Conservation (phyloP, 2,888 invertebrate genomes). For the Enoplolaimus lenunculus region DNA sequence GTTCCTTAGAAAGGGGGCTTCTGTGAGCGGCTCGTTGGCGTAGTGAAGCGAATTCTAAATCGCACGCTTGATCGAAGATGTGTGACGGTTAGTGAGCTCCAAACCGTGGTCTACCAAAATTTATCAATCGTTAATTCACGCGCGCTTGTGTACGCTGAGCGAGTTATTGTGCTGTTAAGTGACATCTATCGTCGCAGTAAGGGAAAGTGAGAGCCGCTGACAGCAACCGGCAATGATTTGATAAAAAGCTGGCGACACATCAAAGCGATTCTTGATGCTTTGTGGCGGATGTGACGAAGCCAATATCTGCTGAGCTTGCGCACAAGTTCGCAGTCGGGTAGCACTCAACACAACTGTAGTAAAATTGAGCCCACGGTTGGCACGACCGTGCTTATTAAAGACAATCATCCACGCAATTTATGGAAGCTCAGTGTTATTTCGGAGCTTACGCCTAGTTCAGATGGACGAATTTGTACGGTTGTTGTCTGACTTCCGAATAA, state of each 20-base stretch:
- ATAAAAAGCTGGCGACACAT: neutral
- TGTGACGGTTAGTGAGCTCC: neutral
- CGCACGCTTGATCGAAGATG: neutral
- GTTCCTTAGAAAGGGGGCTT: neutral
- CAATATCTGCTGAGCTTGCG: neutral
- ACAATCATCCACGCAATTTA: neutral
- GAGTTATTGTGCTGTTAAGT: neutral
- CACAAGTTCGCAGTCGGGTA: neutral
- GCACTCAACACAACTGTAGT: neutral
- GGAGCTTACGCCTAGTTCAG: neutral
- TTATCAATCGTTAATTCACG: neutral
- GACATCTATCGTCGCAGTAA: neutral
- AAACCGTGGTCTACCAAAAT: neutral
- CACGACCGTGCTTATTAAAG: neutral
- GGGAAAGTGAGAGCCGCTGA: neutral
- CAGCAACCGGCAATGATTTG: neutral
- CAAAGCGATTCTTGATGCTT: slow-evolving; percentile 1
- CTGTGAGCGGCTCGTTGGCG: neutral
- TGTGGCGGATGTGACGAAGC: neutral
- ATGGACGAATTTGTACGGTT: neutral
- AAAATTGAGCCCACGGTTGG: neutral
- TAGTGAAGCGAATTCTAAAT: neutral
- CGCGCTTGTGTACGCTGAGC: neutral
- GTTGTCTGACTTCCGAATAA: neutral
- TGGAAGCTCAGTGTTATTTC: neutral